Conservation (phyloP, 2,113 vertebrate species). For the Neodon shergylaensis region DNA sequence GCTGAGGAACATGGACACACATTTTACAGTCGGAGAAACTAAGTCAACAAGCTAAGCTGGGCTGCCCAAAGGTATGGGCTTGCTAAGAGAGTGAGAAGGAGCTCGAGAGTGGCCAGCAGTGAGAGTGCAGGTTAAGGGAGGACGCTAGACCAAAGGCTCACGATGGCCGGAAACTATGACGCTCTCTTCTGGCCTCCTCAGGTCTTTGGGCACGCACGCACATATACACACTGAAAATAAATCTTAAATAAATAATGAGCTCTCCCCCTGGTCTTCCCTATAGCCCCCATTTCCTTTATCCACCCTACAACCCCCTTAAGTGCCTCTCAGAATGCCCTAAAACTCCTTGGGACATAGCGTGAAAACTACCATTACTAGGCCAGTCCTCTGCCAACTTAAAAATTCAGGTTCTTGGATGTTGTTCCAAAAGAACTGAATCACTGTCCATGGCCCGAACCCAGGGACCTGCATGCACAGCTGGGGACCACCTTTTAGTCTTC, state of each 20-base stretch:
- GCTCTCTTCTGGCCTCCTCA: background rate
- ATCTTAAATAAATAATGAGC: background rate
- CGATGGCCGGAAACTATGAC: background rate
- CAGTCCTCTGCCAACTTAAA: background rate
- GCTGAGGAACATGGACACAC: background rate
- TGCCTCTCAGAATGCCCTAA: background rate
- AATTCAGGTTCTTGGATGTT: background rate
- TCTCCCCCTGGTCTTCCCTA: background rate
- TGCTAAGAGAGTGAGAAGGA: background rate
- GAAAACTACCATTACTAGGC: background rate
- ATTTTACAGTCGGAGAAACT: constrained; percentile 39
- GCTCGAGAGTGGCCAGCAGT: background rate
- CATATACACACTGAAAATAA: background rate
- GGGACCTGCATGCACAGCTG: background rate
- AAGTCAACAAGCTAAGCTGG: background rate
- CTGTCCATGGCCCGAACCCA: background rate
- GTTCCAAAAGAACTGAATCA: background rate
- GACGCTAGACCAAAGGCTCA: background rate
- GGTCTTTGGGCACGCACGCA: background rate
- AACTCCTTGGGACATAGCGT: background rate
- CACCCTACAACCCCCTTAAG: background rate
- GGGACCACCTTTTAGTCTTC: background rate
- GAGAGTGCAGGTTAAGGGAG: too few species aligned
- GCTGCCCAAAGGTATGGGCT: background rate
- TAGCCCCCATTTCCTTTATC: background rate